phyloP scores from a whole-genome alignment of 2,113 vertebrate genomes.

The Paradoxurus hermaphroditus region DNA sequence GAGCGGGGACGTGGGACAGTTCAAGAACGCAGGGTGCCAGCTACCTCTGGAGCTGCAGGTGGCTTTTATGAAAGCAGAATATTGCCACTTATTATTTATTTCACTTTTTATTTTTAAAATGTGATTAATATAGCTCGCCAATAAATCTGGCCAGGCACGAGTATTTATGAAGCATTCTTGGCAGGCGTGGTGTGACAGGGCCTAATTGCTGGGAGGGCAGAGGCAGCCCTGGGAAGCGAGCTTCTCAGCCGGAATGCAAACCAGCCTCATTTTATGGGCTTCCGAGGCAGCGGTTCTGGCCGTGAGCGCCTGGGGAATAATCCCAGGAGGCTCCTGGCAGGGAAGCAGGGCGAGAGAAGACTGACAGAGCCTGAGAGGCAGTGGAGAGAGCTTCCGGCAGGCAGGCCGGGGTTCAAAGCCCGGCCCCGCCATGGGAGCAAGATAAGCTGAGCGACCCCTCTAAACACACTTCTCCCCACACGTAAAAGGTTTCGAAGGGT shows the following conservation, averaged over 20 bases:
- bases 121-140: not conserved
- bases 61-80: conserved; percentile 41
- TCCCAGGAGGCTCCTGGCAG: not conserved
- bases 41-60: not conserved
- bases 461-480: not conserved
- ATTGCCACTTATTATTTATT: conserved; percentile 44
- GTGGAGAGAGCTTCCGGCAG: not conserved
- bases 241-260: not conserved
- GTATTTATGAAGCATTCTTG: not conserved
- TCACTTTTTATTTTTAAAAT: conserved; percentile 48
- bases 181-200: not conserved
- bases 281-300: not conserved
- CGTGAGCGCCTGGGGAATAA: not conserved
- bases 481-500: not conserved
- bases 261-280: not conserved
- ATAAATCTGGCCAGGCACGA: not conserved
- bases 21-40: not conserved
- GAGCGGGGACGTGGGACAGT: not conserved
- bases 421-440: not conserved
- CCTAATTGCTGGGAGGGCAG: not conserved
- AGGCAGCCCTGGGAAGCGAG: not conserved
- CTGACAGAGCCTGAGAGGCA: accelerated
- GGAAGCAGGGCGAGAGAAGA: not conserved
- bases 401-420: not conserved
- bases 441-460: too few relatives aligned